phyloP scores from a whole-genome alignment of 2,797 vertebrate species.

The Spheniscus humboldti region DNA sequence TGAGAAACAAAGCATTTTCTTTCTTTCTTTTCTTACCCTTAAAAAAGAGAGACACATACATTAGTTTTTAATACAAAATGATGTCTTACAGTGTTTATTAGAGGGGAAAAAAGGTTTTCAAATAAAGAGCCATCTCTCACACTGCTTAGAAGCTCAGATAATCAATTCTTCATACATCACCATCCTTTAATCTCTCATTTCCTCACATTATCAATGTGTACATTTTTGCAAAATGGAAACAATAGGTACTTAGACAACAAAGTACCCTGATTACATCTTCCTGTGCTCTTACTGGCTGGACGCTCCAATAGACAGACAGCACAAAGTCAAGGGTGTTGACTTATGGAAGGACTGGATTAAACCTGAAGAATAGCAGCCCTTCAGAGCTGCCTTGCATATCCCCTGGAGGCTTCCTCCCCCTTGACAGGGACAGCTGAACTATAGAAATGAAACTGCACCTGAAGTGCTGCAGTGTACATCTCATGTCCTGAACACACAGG shows the following conservation, averaged over 20 bases:
- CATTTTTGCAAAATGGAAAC: constrained; percentile 14
- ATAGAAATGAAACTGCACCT: neutral
- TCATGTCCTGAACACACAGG: neutral
- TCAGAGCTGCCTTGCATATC: neutral
- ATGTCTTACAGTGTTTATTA: constrained; percentile 60
- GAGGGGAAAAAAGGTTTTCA: constrained; percentile 9
- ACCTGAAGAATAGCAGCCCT: neutral
- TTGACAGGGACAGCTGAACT: neutral
- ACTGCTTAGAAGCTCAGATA: neutral
- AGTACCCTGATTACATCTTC: neutral
- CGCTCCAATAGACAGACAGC: neutral
- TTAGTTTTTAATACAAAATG: constrained; percentile 67
- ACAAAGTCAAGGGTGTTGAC: neutral
- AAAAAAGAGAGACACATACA: constrained; percentile 14
- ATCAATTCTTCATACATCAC: neutral
- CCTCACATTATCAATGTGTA: constrained; percentile 20
- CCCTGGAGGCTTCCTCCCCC: neutral
- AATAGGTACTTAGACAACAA: neutral
- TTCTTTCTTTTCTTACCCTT: constrained; percentile 27
- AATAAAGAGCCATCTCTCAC: neutral
- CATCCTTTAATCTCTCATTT: constrained; percentile 2
- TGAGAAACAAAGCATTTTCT: constrained; percentile 74
- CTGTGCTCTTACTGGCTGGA: constrained; percentile 1
- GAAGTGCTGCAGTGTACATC: neutral
- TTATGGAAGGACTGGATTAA: neutral